phyloP scores from a whole-genome alignment of 2,113 vertebrate species.

The Lepisosteus oculatus region DNA sequence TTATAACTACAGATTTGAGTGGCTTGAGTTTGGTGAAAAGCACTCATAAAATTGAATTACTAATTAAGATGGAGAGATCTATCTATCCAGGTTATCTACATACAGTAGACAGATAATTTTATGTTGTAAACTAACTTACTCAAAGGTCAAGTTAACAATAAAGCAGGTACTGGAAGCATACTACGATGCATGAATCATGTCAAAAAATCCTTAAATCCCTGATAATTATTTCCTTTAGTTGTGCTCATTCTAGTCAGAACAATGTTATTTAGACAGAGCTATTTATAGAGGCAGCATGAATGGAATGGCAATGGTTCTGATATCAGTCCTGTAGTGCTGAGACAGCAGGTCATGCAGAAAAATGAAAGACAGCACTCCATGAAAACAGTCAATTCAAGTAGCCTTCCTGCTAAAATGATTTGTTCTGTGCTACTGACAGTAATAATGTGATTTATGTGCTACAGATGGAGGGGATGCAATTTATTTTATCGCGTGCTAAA shows the following conservation, averaged over 20 bases:
- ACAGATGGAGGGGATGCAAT: neutral
- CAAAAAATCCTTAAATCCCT: constrained; percentile 18
- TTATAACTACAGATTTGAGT: too few relatives aligned
- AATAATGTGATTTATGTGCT: constrained; percentile 55
- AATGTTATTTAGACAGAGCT: constrained; percentile 51
- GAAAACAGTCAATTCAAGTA: constrained; percentile 65
- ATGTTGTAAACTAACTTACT: too few relatives aligned
- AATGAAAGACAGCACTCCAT: constrained; percentile 61
- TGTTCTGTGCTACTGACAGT: constrained; percentile 44
- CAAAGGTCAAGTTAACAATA: neutral
- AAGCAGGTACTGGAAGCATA: constrained; percentile 7
- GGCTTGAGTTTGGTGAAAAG: too few relatives aligned
- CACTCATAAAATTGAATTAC: too few relatives aligned
- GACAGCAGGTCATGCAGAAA: constrained; percentile 50
- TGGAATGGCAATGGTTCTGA: constrained; percentile 51
- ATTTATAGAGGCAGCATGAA: constrained; percentile 55
- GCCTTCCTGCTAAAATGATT: constrained; percentile 55
- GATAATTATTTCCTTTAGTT: constrained; percentile 42
- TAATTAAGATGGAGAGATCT: too few relatives aligned
- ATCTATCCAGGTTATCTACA: too few relatives aligned
- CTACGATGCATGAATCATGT: constrained; percentile 24
- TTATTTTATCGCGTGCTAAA: neutral
- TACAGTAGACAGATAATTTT: too few relatives aligned
- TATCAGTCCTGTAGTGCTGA: constrained; percentile 59
- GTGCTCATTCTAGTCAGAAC: constrained; percentile 43